Conservation (phyloP, 2,888 invertebrate species). For the Cryptosula pallasiana region DNA sequence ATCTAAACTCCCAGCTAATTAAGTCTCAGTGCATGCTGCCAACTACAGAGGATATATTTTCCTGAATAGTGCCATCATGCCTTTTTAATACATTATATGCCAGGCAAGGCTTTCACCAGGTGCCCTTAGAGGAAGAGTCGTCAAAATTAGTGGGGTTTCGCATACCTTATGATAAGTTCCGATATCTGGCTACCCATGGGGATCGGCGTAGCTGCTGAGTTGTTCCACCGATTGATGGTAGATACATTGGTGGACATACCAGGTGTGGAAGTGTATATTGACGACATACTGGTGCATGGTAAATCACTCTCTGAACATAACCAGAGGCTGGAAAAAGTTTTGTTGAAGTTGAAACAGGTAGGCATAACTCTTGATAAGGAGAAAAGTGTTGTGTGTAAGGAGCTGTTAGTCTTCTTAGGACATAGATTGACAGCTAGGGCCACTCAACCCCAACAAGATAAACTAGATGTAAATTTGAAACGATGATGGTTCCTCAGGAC, state of each 20-base stretch:
- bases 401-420: constrained; percentile 30
- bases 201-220: too few relatives aligned
- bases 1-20: constrained; percentile 1
- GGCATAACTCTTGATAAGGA: constrained; percentile 30
- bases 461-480: constrained; percentile 30
- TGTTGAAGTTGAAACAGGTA: constrained; percentile 27
- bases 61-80: background rate
- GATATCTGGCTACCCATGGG: too few relatives aligned
- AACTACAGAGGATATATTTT: background rate
- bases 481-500: constrained; percentile 30
- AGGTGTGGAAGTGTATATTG: constrained; percentile 28
- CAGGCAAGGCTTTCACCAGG: background rate
- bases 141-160: too few relatives aligned
- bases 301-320: too few relatives aligned
- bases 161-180: background rate
- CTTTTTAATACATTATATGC: background rate
- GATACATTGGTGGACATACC: too few relatives aligned
- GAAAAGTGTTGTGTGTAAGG: constrained; percentile 27
- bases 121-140: background rate
- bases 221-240: too few relatives aligned
- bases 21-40: background rate
- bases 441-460: constrained; percentile 27
- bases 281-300: too few relatives aligned
- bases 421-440: constrained; percentile 29
- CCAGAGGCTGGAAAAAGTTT: constrained; percentile 27